A percentile compares a stretch with the other conserved stretches of the same genome.
Conservation (phyloP, 2,888 invertebrate genomes). For the Agriopis aurantiaria region DNA sequence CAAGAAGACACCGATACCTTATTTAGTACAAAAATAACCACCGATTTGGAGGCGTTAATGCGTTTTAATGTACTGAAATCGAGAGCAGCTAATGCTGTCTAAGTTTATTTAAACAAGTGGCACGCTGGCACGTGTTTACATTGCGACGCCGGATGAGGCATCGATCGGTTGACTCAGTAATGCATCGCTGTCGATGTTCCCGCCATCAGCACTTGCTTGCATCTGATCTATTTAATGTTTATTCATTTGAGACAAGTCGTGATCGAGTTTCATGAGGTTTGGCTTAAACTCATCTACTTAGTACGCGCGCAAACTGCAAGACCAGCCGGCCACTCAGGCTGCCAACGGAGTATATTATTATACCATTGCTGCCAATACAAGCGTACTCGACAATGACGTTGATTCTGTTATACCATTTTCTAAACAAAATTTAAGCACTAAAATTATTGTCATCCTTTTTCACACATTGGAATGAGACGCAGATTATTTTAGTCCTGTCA, state of each 20-base stretch:
- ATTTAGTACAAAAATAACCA: conserved; percentile 76
- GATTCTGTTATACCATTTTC: too few species aligned
- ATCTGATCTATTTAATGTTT: conserved; percentile 50
- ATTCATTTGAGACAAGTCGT: conserved; percentile 42
- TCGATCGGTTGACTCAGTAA: conserved; percentile 84
- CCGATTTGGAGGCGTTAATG: conserved; percentile 81
- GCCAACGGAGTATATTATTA: too few species aligned
- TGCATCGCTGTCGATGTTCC: conserved; percentile 77
- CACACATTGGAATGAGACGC: too few species aligned
- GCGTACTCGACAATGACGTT: too few species aligned
- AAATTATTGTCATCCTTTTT: too few species aligned
- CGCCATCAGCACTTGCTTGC: conserved; percentile 58
- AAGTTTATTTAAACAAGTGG: conserved; percentile 86
- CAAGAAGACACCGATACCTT: conserved; percentile 54
- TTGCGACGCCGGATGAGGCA: conserved; percentile 80
- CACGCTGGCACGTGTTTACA: conserved; percentile 84
- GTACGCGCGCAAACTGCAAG: background rate
- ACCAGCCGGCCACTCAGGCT: background rate
- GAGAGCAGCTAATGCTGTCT: conserved; percentile 82
- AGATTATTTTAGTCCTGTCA: too few species aligned
- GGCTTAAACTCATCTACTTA: conserved; percentile 15
- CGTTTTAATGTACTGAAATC: conserved; percentile 85
- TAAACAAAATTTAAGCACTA: too few species aligned
- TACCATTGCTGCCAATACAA: too few species aligned
- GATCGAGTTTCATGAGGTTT: conserved; percentile 27